Conservation (phyloP, 2,888 invertebrate genomes). For the Fragum fragum region DNA sequence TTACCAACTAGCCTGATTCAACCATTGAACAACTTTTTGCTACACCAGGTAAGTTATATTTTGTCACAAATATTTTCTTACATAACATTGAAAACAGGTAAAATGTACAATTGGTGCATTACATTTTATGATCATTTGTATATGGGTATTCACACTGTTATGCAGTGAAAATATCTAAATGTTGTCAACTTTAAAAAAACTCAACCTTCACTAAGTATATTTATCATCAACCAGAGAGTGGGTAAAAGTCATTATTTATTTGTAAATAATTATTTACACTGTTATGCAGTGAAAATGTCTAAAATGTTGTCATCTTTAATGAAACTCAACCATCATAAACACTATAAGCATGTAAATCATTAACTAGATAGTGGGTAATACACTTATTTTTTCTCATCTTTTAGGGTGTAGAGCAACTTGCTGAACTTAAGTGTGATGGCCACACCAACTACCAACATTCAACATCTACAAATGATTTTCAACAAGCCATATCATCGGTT, state of each 20-base stretch:
- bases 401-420: background rate
- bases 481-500: background rate
- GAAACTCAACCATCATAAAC: background rate
- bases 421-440: background rate
- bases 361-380: too few species aligned
- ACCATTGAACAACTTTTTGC: background rate
- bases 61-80: background rate
- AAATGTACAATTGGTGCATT: background rate
- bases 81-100: background rate
- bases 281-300: background rate
- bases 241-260: too few species aligned
- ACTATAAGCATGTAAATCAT: too few species aligned
- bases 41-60: background rate
- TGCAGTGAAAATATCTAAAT: background rate
- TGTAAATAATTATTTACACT: too few species aligned
- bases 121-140: background rate
- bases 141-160: background rate
- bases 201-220: too few species aligned
- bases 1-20: background rate
- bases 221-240: too few species aligned
- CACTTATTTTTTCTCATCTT: too few species aligned
- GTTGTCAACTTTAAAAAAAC: too few species aligned
- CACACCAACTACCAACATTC: slow-evolving; percentile 8
- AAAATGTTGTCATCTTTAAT: background rate
- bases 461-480: background rate